A percentile compares a stretch with the other conserved stretches of the same genome.
Conservation (phyloP, 2,113 vertebrate species). For the Proterorhinus semilunaris region DNA sequence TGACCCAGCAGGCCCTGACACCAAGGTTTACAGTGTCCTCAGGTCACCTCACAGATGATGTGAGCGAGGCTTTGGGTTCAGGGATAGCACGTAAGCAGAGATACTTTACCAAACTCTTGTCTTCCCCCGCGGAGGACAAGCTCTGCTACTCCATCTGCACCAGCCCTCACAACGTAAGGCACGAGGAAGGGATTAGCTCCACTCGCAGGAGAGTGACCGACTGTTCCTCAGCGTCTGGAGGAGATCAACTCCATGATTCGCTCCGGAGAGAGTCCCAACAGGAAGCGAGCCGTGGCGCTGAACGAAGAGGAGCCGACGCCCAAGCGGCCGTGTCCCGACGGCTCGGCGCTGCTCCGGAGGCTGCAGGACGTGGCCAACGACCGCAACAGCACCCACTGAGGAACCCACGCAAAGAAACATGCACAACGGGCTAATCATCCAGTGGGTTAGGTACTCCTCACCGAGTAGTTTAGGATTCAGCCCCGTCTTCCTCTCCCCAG, state of each 20-base stretch:
- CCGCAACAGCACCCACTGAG: conserved; percentile 86
- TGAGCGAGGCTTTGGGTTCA: too few species aligned
- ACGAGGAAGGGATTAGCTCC: too few species aligned
- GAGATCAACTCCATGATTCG: conserved; percentile 96
- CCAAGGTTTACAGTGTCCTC: too few species aligned
- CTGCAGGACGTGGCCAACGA: conserved; percentile 93
- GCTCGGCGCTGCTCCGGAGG: conserved; percentile 82
- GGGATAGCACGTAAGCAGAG: too few species aligned
- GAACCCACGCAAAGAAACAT: too few species aligned
- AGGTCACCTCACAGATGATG: too few species aligned
- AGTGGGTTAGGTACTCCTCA: too few species aligned
- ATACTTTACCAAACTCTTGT: too few species aligned
- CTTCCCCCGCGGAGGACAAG: conserved; percentile 84
- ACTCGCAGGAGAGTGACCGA: neutral
- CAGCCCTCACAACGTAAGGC: conserved; percentile 89
- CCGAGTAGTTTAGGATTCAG: too few species aligned
- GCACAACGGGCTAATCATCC: too few species aligned
- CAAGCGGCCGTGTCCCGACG: conserved; percentile 89
- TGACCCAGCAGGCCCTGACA: too few species aligned
- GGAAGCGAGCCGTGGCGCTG: conserved; percentile 87
- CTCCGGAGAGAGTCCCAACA: conserved; percentile 88
- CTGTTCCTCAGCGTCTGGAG: conserved; percentile 79
- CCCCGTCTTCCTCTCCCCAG: too few species aligned
- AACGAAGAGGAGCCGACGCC: conserved; percentile 83
- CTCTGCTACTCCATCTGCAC: conserved; percentile 92